A percentile compares a stretch with the other conserved stretches of the same genome.
Conservation (phyloP, 2,113 vertebrate species). For the Megalops atlanticus region DNA sequence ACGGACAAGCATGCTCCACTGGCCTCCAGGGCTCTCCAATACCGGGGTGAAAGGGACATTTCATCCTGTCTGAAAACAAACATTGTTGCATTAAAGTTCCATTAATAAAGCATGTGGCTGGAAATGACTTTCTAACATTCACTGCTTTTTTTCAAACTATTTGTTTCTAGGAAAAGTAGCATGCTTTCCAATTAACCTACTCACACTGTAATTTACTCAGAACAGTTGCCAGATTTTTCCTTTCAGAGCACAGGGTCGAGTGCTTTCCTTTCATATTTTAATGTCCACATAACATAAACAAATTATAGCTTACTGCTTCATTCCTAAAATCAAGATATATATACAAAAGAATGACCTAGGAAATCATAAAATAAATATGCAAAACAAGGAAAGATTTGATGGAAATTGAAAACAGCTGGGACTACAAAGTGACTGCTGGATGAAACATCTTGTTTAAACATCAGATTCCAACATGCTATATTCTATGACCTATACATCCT, state of each 20-base stretch:
- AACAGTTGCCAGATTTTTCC: background rate
- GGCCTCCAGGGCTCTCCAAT: slow-evolving; percentile 1
- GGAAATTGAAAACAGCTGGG: too few species aligned
- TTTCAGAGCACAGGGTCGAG: background rate
- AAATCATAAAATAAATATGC: background rate
- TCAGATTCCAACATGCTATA: too few species aligned
- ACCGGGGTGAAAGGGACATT: background rate
- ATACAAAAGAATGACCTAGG: background rate
- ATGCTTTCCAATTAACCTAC: background rate
- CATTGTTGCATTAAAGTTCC: too few species aligned
- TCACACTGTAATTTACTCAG: background rate
- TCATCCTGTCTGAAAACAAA: background rate
- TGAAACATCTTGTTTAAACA: too few species aligned
- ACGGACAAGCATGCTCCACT: background rate
- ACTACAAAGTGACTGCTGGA: too few species aligned
- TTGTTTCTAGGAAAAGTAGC: background rate
- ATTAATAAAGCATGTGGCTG: background rate
- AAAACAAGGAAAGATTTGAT: too few species aligned
- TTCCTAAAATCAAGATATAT: background rate
- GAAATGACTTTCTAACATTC: background rate
- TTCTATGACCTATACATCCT: too few species aligned
- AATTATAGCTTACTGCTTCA: background rate
- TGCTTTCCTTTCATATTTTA: background rate
- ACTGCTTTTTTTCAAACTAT: background rate
- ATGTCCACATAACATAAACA: background rate